Evolutionary conservation across 2,113 vertebrate genomes (phyloP), one percentile per base, ranked within the genome.

Genomic region (Mystacornis crossleyi): DNA sequence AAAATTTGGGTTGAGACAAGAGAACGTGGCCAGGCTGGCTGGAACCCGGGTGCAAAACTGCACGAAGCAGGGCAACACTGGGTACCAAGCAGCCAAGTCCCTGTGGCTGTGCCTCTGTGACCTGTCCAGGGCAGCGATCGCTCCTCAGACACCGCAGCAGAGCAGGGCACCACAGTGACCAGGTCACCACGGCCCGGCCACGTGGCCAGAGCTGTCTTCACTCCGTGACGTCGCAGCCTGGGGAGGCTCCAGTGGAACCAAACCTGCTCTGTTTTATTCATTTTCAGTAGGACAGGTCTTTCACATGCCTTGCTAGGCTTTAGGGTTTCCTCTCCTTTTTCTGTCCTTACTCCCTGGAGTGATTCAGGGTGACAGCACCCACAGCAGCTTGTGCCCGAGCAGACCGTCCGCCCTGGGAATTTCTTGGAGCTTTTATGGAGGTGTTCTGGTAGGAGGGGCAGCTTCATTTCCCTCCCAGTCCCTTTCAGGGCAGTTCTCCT

Each of bases 51-150:
- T 5, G 16, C 58, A n/a, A 48, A 88, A 4, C 28, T 5, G 4
- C 3, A 4, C 10, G 10, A 6, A 21, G 1, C 1, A 0, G 42
- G 18, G 9, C 58, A 28, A 1, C 4, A 2, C 3, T 3, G 4
- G 53, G 28, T 2, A 43, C 25, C n/a, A 3, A 36, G n/a, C 47
- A 66, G 73, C n/a, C 2, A 4, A 9, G 36, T 18, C 33, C 33
- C 71, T 0, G 4, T 2, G 18, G 40, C 62, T 36, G 47, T 16
- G 69, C 8, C 57, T 19, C 50, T 26, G 48, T 9, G 8, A 57
- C n/a, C 34, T 34, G 34, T 6, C 29, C 81, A 7, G 40, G 29
- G 72, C 80, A 70, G 61, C 40, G 4, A 0, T 6, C 1, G 0
- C 21, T 51, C 33, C 24, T 40, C 3, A 12, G 40, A 14, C 2